Conservation (phyloP, 2,888 invertebrate genomes). For the Ophioninae sp. region DNA sequence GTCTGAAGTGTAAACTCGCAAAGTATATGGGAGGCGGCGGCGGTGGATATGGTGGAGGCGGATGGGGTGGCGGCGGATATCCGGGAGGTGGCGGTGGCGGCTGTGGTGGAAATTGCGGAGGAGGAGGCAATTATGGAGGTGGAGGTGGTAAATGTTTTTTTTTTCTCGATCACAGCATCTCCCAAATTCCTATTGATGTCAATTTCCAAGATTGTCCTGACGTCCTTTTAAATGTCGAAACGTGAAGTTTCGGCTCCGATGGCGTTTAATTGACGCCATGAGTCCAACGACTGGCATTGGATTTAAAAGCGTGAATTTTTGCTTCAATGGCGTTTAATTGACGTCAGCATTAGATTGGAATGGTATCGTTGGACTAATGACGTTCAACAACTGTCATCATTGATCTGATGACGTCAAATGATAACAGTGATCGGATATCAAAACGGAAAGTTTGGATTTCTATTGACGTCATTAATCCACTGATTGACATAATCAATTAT, state of each 20-base stretch:
- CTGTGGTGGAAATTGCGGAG: constrained; percentile 36
- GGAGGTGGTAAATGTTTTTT: constrained; percentile 2
- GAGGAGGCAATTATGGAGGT: constrained; percentile 36
- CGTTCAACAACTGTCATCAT: too few relatives aligned
- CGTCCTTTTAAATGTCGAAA: neutral
- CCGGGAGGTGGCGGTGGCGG: constrained; percentile 24
- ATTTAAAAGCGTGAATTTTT: too few relatives aligned
- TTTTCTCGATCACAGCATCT: neutral
- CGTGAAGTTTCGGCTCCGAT: neutral
- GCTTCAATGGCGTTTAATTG: too few relatives aligned
- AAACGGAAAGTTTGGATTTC: too few relatives aligned
- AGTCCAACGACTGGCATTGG: too few relatives aligned
- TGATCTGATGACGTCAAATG: too few relatives aligned
- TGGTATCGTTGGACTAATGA: too few relatives aligned
- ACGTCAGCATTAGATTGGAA: too few relatives aligned
- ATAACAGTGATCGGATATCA: too few relatives aligned
- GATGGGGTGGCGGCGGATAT: constrained; percentile 40
- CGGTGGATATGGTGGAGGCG: constrained; percentile 55
- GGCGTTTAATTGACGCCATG: neutral
- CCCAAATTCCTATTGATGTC: neutral
- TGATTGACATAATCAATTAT: too few relatives aligned
- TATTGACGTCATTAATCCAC: too few relatives aligned
- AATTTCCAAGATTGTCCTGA: neutral
- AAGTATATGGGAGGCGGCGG: constrained; percentile 59
- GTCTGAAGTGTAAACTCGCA: constrained; percentile 70